phyloP scores from a whole-genome alignment of 2,888 invertebrate genomes.

The Troides aeacus region DNA sequence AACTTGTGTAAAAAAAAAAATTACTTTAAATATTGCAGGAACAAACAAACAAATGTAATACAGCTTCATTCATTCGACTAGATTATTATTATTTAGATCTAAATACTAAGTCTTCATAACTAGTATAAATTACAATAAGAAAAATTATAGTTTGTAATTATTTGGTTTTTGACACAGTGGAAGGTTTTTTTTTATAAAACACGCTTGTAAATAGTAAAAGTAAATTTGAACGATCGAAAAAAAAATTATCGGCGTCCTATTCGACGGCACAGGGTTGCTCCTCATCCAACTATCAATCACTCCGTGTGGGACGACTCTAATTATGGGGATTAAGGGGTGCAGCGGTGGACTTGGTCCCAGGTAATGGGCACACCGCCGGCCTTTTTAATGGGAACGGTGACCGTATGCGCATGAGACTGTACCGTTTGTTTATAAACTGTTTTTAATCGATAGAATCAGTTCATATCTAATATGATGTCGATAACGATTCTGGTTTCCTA shows the following conservation, averaged over 20 bases:
- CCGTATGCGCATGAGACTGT: slow-evolving; percentile 42
- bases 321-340: slow-evolving; percentile 72
- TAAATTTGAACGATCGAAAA: slow-evolving; percentile 39
- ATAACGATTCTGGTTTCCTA: neutral
- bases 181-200: neutral
- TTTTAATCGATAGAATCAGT: slow-evolving; percentile 48
- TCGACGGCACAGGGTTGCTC: slow-evolving; percentile 52
- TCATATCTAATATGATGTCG: slow-evolving; percentile 3
- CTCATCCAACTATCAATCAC: slow-evolving; percentile 70
- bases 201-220: slow-evolving; percentile 15
- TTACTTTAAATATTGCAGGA: no score
- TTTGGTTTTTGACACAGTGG: neutral
- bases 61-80: no score
- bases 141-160: neutral
- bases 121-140: no score
- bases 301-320: slow-evolving; percentile 69
- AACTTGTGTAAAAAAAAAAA: no score
- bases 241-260: slow-evolving; percentile 71
- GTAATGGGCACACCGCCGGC: slow-evolving; percentile 58
- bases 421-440: slow-evolving; percentile 51
- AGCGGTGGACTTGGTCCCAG: slow-evolving; percentile 52
- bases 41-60: no score
- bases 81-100: no score
- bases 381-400: slow-evolving; percentile 53
- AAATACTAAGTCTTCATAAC: no score